Base-by-base conservation (phyloP, 1,140 invertebrate genomes). In the Pissodes strobi region DNA sequence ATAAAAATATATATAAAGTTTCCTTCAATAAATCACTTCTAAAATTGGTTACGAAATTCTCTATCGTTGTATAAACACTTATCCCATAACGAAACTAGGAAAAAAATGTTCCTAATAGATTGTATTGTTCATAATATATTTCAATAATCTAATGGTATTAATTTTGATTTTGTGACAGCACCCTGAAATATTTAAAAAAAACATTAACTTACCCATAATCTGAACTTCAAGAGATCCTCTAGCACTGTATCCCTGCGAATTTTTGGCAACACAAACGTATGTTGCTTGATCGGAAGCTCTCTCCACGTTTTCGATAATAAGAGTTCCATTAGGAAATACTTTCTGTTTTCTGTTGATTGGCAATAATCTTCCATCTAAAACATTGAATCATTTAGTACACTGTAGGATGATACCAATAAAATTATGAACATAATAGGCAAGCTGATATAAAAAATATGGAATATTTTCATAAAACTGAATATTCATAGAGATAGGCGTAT, bases 261-360 rank as follows among this genome's bases (percentile, higher is more conserved):
- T 96, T 72, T 90, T 89, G 6, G 94, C 95, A 4, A 95, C 91
- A 78, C 96, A 98, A 0, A 91, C 94, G 80, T 98, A 98, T 1
- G 89, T 91, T 1, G 95, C 95, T 77, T 96, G 93, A 80, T 98
- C 96, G 56, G 91, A 90, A 67, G 87, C 85, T 22, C 93, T 85
- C 79, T 97, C 94, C 1, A 98, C 93, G 76, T 95, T 94, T 76
- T 94, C 90, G 69, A 98, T 94, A 49, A 95, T 92, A 0, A 98
- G 84, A 0, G 93, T 96, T 46, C 95, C 95, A 74, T 97, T 96
- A 21, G 90, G 88, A 80, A 93, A 94, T 13, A 97, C 93, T 73
- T 94, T 93, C 74, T 98, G 95, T 72, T 97, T 93, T 71, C 95
- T 87, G 78, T 97, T 97, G 77, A 95, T 95, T 45, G 95, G 95